Base-by-base conservation (phyloP, 2,888 invertebrate genomes). In the Lycaena phlaeas region DNA sequence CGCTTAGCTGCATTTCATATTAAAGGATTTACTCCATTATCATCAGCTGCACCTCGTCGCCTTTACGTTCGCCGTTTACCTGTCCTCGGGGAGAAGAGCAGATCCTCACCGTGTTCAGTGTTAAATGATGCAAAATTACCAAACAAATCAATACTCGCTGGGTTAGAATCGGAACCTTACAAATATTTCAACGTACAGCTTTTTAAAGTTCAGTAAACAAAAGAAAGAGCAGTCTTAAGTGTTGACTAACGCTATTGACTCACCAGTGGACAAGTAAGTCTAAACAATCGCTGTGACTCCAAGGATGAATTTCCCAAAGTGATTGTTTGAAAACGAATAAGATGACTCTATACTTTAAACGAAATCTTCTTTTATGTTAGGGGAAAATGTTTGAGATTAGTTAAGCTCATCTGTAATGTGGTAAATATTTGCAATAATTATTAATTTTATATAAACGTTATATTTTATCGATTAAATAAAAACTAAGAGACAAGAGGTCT, bases 301-400 rank as follows among this genome's bases (percentile, higher is more conserved):
- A 40, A 40, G 40, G 31, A 40, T 40, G 31, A 31, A 31, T 17
- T 40, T 40, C 31, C 27, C 40, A 31, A 40, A 40, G 40, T 31
- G 26, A 40, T 40, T 40, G 40, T 40, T 31, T 34, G 6, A 31
- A 27, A 40, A 40, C 38, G 29, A 38, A 5, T 22, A 3, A 22
- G 18, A 22, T 22, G 11, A 18, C 22, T 22, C 18, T 18, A 18
- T 18, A 18, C 12, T 11, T 11, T 29, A 5, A 31, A 6, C 5
- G 4, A 4, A 5, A 18, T 22, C 5, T 5, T 22, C 4, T 6
- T 22, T 22, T 7, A 22, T 9, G 30, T 40, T 29, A n/a, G n/a
- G n/a, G n/a, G n/a, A n/a, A n/a, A n/a, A n/a, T n/a, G n/a, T n/a
- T n/a, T n/a, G n/a, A n/a, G n/a, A n/a, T n/a, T n/a, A n/a, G n/a